Evolutionary conservation across 1,140 invertebrate species (phyloP), one percentile per base, ranked within the genome.

Genomic region (Adelges cooleyi): DNA sequence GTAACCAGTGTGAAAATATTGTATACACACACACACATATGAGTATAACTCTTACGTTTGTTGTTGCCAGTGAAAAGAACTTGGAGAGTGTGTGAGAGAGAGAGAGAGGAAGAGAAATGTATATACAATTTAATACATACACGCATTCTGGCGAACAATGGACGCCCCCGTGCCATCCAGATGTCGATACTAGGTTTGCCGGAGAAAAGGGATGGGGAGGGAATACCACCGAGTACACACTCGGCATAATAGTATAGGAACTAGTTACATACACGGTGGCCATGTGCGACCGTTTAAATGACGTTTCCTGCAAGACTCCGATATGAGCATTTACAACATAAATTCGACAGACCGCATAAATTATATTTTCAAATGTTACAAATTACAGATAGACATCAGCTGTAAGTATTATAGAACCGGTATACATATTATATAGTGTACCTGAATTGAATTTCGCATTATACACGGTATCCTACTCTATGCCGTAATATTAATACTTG

Each of bases 111-210:
- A 23, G 23, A 56, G 20, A 25, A 40, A 25, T 22, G 22, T 54
- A 23, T 54, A 56, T 23, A 44, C 15, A 33, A 33, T 11, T 6
- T 33, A 33, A 33, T 33, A 33, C 11, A 6, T 33, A 13, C 46
- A 33, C 33, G 44, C 54, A n/a, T 59, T 44, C 54, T 59, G n/a
- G 54, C 54, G 44, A 48, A 62, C 56, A 62, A 62, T 62, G 40
- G 56, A 46, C 56, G 56, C 56, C 54, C 54, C 56, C 56, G 56
- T 48, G 56, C 56, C 56, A 33, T 62, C 56, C 56, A 62, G 56
- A 62, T 62, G 56, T 62, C 56, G 56, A 48, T 62, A 48, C 56
- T 29, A 22, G 23, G n/a, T 15, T 33, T 33, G 29, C 29, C 2
- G 18, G 25, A 44, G 56, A 62, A 62, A 48, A 25, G 40, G 38